Base-by-base conservation (phyloP, 2,888 invertebrate species). In the Epinotia bilunana region DNA sequence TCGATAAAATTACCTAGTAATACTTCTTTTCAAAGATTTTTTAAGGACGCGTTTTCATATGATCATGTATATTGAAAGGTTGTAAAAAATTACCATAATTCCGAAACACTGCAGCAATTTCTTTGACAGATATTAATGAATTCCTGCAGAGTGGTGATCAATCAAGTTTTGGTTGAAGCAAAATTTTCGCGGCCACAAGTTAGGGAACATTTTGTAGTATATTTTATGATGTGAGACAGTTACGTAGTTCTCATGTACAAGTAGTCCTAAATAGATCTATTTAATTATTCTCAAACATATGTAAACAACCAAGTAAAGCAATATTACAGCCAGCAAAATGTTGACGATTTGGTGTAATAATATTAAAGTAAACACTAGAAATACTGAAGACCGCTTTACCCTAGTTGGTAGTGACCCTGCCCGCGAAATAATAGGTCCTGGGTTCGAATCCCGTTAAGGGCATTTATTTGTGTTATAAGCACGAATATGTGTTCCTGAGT, bases 61-160 rank as follows among this genome's bases (percentile, higher is more conserved):
- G 75, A 75, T 74, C 74, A 28, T 75, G 75, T 72, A 72, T 75
- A 77, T 77, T 72, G 77, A 63, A 79, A 77, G 77, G 77, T 79
- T 79, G 73, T 82, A 84, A 85, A 87, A 85, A 86, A 88, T 79
- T 83, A 80, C 79, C 82, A 83, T 84, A 86, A 83, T 86, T 84
- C 82, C 81, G 83, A 84, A 84, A 86, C 85, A 88, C 86, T 81
- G 88, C 80, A 87, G 90, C 87, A 90, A 91, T 90, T 90, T 90
- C 83, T 84, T 88, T 83, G 92, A 90, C 90, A 88, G 90, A 87
- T 92, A 91, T 91, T 91, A 91, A 92, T 90, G 92, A 90, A 90
- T 90, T 88, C 89, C 88, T 87, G 85, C 87, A 80, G 81, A 80
- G 81, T 83, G 88, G 90, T 87, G 86, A 93, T 92, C 92, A 92